Conservation (phyloP, 92 coral and sea anemone genomes). For the Virgularia gustaviana region DNA sequence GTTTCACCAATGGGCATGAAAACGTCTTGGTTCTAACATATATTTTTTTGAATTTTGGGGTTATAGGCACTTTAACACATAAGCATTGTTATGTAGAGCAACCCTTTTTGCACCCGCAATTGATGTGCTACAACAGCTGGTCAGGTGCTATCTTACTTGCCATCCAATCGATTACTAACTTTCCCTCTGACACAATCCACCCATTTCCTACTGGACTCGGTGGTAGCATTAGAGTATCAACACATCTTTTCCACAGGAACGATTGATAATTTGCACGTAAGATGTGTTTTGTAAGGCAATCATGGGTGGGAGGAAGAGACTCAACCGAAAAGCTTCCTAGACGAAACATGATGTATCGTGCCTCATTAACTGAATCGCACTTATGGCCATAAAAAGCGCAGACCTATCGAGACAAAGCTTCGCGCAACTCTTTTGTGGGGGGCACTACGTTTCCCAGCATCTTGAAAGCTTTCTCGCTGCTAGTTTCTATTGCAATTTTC, state of each 20-base stretch:
- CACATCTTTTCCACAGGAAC: background rate
- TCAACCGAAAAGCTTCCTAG: conserved; percentile 13
- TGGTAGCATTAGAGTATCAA: background rate
- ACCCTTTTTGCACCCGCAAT: conserved; percentile 1
- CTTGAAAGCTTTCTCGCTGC: background rate
- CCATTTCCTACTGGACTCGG: background rate
- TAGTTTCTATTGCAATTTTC: background rate
- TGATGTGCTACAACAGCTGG: background rate
- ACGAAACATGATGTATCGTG: conserved; percentile 23
- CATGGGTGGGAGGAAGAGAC: background rate
- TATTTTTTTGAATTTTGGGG: too few species aligned
- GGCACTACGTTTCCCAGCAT: background rate
- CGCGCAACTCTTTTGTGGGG: background rate
- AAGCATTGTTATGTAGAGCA: background rate
- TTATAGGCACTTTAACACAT: too few species aligned
- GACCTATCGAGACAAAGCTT: background rate
- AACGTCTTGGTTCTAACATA: too few species aligned
- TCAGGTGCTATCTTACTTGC: background rate
- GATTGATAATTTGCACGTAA: conserved; percentile 3
- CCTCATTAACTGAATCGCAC: conserved; percentile 18
- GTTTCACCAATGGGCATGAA: too few species aligned
- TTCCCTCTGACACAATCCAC: background rate
- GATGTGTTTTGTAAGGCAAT: background rate
- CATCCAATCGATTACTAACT: background rate
- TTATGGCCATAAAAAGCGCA: conserved; percentile 37